Evolutionary conservation across 2,888 invertebrate genomes (phyloP), one percentile per base, ranked within the genome.

Genomic region (Callyntrura guangdongensis): DNA sequence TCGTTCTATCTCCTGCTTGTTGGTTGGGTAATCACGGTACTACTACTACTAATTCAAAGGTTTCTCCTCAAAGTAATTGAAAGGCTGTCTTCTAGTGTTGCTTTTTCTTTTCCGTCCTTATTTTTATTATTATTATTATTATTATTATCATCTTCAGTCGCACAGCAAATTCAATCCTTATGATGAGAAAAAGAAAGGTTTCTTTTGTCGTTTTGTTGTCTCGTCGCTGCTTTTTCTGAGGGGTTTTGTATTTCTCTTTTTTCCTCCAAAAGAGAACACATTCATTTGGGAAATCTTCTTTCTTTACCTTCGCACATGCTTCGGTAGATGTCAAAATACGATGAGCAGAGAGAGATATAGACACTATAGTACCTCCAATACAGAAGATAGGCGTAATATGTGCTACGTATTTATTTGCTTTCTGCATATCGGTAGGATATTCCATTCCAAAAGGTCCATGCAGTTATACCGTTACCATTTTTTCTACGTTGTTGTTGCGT

Each of bases 281-380:
- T 56, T 69, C 69, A 67, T 49, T 53, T 85, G 69, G 20, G 69
- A 22, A 27, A 25, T 56, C 14, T 74, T 56, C n/a, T 61, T 61
- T 82, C 61, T 61, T 61, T 82, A 59, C 45, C 45, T 82, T 61
- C 61, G 27, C 81, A 61, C 61, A 45, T 61, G 81, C 61, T 61
- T 82, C 81, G 45, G 20, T 61, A 61, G 45, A 61, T 82, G 61
- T 82, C 45, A 82, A 61, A 82, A 82, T 82, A 45, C 17, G 47
- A 59, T 82, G 61, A 82, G 49, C 22, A 74, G 69, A 53, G 53
- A 53, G 53, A 53, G 53, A 45, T 45, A 72, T 49, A 53, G 22
- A 25, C 20, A 53, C 36, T 4, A 36, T 2, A 36, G 36, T 36
- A 64, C 9, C 17, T 61, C 9, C 64, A 5, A 9, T 64, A 25